phyloP scores from a whole-genome alignment of 2,113 vertebrate species.

The Passer montanus region DNA sequence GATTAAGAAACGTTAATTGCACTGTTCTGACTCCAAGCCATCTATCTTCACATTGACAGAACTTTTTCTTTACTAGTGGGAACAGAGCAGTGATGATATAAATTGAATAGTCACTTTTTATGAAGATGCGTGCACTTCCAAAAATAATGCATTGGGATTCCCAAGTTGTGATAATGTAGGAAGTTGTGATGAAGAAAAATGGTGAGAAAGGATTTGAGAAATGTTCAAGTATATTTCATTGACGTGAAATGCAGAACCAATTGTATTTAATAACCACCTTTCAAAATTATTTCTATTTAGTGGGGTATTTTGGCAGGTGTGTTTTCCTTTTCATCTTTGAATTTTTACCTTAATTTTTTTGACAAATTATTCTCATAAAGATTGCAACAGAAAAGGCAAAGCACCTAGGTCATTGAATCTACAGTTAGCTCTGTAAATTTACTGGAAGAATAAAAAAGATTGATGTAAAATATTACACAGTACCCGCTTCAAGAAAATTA shows the following conservation, averaged over 20 bases:
- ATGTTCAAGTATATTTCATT: neutral
- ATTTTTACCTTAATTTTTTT: slow-evolving; percentile 47
- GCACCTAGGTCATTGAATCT: slow-evolving; percentile 20
- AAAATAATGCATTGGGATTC: neutral
- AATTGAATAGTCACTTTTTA: slow-evolving; percentile 1
- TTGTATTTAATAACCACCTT: slow-evolving; percentile 34
- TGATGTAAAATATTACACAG: slow-evolving; percentile 32
- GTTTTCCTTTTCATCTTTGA: slow-evolving; percentile 11
- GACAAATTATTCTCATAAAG: slow-evolving; percentile 18
- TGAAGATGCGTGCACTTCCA: neutral
- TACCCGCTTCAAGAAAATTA: slow-evolving; percentile 4
- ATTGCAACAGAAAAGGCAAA: slow-evolving; percentile 46
- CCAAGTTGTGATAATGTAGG: neutral
- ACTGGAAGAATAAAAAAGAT: slow-evolving; percentile 33
- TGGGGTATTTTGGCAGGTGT: neutral
- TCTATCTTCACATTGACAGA: neutral
- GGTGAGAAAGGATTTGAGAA: neutral
- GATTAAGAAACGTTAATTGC: slow-evolving; percentile 32
- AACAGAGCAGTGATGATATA: neutral
- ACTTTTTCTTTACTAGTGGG: neutral
- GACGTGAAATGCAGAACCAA: neutral
- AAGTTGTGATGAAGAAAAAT: neutral
- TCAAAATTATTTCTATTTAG: slow-evolving; percentile 38
- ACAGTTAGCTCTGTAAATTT: slow-evolving; percentile 52
- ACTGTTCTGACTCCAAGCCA: neutral